phyloP scores from a whole-genome alignment of 2,113 vertebrate species.

The Lepus timidus region DNA sequence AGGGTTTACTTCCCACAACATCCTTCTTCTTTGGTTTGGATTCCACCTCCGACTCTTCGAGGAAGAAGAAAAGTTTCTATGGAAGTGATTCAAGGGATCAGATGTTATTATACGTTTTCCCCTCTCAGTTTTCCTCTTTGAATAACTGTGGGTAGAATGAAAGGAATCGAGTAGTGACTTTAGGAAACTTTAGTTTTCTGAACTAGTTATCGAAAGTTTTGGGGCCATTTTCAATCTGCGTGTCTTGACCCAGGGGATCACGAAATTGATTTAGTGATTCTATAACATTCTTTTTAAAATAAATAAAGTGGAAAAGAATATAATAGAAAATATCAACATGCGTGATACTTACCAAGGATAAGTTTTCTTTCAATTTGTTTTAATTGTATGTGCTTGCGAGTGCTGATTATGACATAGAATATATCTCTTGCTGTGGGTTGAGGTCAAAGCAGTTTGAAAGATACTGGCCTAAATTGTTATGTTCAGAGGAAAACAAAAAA shows the following conservation, averaged over 20 bases:
- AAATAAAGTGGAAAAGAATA: neutral
- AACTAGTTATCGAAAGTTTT: conserved; percentile 13
- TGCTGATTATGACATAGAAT: neutral
- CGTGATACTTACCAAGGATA: neutral
- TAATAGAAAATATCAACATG: neutral
- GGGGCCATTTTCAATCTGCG: neutral
- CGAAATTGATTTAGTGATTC: conserved; percentile 21
- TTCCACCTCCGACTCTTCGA: neutral
- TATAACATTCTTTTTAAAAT: neutral
- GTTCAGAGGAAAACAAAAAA: conserved; percentile 23
- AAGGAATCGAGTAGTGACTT: neutral
- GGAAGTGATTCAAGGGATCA: neutral
- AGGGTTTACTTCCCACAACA: neutral
- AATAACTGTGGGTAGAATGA: neutral
- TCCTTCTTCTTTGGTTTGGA: conserved; percentile 8
- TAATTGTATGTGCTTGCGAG: neutral
- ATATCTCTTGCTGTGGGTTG: neutral
- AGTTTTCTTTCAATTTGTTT: conserved; percentile 53
- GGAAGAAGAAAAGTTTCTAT: neutral
- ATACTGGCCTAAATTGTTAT: neutral
- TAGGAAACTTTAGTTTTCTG: neutral
- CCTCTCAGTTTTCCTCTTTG: neutral
- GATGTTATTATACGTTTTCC: neutral
- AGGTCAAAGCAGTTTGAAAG: conserved; percentile 43
- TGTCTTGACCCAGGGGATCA: neutral